Evolutionary conservation across 2,113 vertebrate species (phyloP), one percentile per base, ranked within the genome.

Genomic region (Tenebrosternarchus preto): DNA sequence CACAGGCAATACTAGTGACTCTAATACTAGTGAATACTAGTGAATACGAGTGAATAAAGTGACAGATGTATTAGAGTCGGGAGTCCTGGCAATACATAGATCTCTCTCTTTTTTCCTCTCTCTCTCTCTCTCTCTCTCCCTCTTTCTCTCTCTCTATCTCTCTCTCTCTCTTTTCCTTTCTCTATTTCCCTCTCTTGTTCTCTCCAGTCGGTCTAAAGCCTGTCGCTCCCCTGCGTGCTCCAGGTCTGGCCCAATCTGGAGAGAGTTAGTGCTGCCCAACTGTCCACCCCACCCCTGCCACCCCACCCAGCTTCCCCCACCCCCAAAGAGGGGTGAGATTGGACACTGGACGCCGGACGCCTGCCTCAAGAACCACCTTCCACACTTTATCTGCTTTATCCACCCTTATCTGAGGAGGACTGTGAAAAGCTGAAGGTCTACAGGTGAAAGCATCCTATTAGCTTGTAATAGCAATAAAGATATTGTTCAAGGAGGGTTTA

Each of bases 1-100:
- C 73, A 68, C 57, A 60, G 69, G 73, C 56, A 66, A 71, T 77
- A 77, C 69, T 74, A 61, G 71, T 83, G 82, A 78, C 53, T n/a
- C n/a, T n/a, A n/a, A n/a, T n/a, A n/a, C n/a, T n/a, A n/a, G n/a
- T n/a, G n/a, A n/a, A n/a, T n/a, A n/a, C n/a, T n/a, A n/a, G n/a
- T n/a, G n/a, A 66, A 71, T 77, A 77, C 69, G 70, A 61, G 71
- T 83, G 82, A 78, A 36, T 75, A 81, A 78, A 46, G 60, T 84
- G 75, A 86, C 86, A 88, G 86, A 85, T 88, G 86, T 79, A 83
- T 61, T 76, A 82, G 83, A 86, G 80, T 84, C 80, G 84, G 84
- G 86, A 83, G 85, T 86, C 85, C 82, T 85, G 87, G 87, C 83
- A 83, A 55, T 77, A 27, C 43, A 74, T 74, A 43, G 61, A 74